Percentiles rank a stretch among this genome's conserved stretches.
Evolutionary conservation across 2,797 vertebrate species (phyloP).

Genomic region (Champsocephalus gunnari): DNA sequence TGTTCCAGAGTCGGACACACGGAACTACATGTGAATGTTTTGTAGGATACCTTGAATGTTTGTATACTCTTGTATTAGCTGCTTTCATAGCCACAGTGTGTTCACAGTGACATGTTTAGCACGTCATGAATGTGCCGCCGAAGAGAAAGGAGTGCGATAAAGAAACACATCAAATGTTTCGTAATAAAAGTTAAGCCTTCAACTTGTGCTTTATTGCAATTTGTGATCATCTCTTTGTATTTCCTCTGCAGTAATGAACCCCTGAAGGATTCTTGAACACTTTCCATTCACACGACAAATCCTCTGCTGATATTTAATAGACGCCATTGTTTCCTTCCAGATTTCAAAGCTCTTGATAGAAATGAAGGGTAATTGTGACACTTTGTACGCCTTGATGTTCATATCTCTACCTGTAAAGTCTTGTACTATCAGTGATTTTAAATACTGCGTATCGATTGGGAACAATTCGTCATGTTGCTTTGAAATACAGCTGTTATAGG

Average conservation of each 20-base stretch:
- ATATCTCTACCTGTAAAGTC: not conserved
- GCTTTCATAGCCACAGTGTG: conserved; percentile 40
- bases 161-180: conserved; percentile 40
- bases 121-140: not conserved
- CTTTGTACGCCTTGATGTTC: not conserved
- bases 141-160: not conserved
- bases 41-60: conserved; percentile 29
- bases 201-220: conserved; percentile 1
- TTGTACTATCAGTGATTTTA: not conserved
- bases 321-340: no score
- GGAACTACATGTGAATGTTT: not conserved
- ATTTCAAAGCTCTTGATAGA: not conserved
- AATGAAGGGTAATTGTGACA: not conserved
- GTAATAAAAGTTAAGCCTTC: conserved; percentile 60
- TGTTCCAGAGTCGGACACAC: conserved; percentile 19
- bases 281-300: not conserved
- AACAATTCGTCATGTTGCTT: not conserved
- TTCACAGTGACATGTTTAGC: not conserved
- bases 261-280: no score
- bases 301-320: not conserved
- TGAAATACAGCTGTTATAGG: not conserved
- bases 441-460: no score
- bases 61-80: conserved; percentile 57
- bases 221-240: not conserved
- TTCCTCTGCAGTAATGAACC: not conserved